Evolutionary conservation across 2,888 invertebrate genomes (phyloP).

Genomic region (Trissoscelio sp.): DNA sequence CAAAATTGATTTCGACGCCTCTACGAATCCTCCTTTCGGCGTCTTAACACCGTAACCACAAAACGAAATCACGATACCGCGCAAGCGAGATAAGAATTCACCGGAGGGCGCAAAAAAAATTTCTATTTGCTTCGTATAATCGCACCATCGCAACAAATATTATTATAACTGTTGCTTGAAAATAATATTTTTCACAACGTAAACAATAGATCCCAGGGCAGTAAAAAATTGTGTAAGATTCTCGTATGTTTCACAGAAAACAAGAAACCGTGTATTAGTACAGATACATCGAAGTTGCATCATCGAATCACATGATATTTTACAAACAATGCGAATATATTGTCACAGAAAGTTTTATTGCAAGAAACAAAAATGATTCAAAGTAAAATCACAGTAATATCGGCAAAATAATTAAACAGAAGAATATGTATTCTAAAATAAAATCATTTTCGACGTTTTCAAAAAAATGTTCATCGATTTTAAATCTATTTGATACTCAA

Average conservation of each 20-base stretch:
- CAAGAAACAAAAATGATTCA: no score
- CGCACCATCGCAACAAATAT: constrained; percentile 35
- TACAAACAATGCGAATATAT: neutral
- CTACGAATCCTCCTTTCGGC: constrained; percentile 52
- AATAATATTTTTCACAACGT: constrained; percentile 22
- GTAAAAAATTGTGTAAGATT: constrained; percentile 11
- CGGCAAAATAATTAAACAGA: neutral
- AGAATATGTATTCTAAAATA: neutral
- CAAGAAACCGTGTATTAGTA: constrained; percentile 14
- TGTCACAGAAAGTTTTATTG: neutral
- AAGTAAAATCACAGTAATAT: no score
- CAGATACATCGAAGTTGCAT: neutral
- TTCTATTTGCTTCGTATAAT: constrained; percentile 48
- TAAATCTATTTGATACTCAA: neutral
- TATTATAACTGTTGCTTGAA: constrained; percentile 18
- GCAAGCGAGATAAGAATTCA: constrained; percentile 36
- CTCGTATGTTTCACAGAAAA: constrained; percentile 18
- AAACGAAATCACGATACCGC: constrained; percentile 59
- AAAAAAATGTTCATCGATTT: neutral
- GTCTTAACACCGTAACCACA: constrained; percentile 54
- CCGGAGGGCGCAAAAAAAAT: constrained; percentile 28
- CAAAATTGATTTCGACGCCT: constrained; percentile 66
- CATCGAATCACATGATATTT: neutral
- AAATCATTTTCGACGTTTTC: neutral
- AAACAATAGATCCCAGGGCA: constrained; percentile 8